These are phyloP conservation scores for Phalacrocorax pelagicus DNA, from an alignment of 2,113 vertebrate genomes.

Conservation along the genomic window DNA sequence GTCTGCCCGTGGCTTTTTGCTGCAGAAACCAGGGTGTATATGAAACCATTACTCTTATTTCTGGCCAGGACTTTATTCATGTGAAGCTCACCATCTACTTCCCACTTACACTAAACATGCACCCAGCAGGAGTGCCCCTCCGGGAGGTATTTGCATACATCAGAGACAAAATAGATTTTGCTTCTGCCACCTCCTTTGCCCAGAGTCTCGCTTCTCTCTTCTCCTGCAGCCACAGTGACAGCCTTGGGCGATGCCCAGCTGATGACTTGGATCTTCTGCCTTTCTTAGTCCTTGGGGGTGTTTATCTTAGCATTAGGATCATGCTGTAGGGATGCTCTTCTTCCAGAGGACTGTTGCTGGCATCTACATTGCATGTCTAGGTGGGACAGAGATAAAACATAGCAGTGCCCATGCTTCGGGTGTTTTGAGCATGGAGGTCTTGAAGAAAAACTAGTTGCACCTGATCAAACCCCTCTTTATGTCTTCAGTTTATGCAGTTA, in stretches of 20 bases:
- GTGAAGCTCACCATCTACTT: rapidly evolving
- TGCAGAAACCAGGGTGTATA: rapidly evolving
- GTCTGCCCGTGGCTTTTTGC: neutral
- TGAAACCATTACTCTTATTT: rapidly evolving
- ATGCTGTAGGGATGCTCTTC: neutral
- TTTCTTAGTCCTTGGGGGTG: neutral
- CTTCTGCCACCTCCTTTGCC: neutral
- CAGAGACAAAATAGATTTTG: neutral
- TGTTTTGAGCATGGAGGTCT: neutral
- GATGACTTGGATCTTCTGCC: rapidly evolving
- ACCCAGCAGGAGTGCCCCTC: neutral
- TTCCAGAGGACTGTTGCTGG: neutral
- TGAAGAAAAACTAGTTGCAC: neutral
- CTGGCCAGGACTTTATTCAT: neutral
- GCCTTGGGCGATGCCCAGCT: neutral
- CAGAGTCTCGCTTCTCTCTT: neutral
- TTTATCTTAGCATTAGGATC: neutral
- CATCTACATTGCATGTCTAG: neutral
- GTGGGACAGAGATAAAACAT: neutral
- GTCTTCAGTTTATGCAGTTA: neutral
- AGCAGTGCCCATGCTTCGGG: neutral
- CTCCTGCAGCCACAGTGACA: neutral
- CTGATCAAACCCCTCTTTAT: neutral
- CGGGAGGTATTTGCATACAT: neutral
- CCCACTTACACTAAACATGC: neutral